Percentiles rank a stretch among this genome's conserved stretches.
Conservation (phyloP, 2,113 vertebrate genomes). For the Rhinoderma darwinii region DNA sequence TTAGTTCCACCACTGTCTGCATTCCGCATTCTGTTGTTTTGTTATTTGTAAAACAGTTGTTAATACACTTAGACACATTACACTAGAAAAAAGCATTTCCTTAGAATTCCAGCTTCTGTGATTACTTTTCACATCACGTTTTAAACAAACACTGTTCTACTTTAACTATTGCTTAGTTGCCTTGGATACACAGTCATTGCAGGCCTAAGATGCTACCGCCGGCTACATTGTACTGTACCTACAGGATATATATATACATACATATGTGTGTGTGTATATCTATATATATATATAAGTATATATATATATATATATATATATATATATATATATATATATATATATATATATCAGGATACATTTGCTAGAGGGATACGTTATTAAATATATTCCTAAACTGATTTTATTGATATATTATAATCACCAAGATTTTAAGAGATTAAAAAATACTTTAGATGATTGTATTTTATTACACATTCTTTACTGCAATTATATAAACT, state of each 20-base stretch:
- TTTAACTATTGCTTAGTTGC: constrained; percentile 78
- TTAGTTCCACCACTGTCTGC: constrained; percentile 24
- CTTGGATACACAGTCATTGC: constrained; percentile 74
- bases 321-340: too few relatives aligned
- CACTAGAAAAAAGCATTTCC: constrained; percentile 62
- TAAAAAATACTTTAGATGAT: too few relatives aligned
- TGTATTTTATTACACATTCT: too few relatives aligned
- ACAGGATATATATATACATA: not conserved
- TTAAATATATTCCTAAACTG: too few relatives aligned
- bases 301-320: too few relatives aligned
- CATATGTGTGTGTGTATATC: not conserved
- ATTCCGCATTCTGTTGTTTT: constrained; percentile 50
- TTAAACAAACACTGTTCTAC: constrained; percentile 69
- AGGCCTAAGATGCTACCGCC: constrained; percentile 68
- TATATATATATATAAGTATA: not conserved
- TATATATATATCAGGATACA: too few relatives aligned
- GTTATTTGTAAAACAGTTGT: constrained; percentile 61
- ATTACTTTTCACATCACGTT: constrained; percentile 77
- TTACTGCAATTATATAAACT: too few relatives aligned
- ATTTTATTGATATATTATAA: too few relatives aligned
- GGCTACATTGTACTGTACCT: constrained; percentile 55
- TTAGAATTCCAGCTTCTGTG: constrained; percentile 61
- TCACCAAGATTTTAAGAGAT: too few relatives aligned
- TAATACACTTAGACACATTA: constrained; percentile 65
- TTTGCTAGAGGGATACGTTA: too few relatives aligned